These are phyloP conservation scores for Martes martes DNA, from an alignment of 2,113 vertebrate genomes.

Conservation along the genomic window DNA sequence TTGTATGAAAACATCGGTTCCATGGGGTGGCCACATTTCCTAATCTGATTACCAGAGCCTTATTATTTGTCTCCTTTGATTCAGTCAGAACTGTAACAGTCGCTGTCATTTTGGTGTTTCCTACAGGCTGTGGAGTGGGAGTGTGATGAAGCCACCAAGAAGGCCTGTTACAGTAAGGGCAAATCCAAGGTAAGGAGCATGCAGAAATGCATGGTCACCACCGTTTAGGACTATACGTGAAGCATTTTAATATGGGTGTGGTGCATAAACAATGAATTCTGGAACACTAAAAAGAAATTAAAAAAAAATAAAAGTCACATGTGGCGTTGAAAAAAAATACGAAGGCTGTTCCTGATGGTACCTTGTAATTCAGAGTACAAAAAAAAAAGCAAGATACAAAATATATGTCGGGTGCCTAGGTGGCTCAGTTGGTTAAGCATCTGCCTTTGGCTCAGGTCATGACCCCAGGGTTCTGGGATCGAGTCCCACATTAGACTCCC, in stretches of 20 bases:
- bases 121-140: constrained; percentile 93
- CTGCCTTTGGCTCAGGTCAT: not conserved
- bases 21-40: accelerated
- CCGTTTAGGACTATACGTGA: not conserved
- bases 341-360: not conserved
- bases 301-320: too few species aligned
- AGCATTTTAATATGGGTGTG: not conserved
- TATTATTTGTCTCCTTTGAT: accelerated
- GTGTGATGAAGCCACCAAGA: constrained; percentile 95
- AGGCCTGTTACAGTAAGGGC: constrained; percentile 96
- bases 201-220: accelerated
- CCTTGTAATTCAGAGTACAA: too few species aligned
- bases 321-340: too few species aligned
- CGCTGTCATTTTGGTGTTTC: constrained; percentile 6
- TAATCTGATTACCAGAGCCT: not conserved
- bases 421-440: not conserved
- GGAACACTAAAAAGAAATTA: too few species aligned
- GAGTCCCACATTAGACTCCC: too few species aligned
- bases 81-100: not conserved
- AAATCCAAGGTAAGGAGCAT: constrained; percentile 91
- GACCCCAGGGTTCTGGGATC: not conserved
- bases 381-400: not conserved
- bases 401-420: not conserved
- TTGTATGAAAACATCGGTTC: accelerated
- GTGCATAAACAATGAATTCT: too few species aligned